phyloP scores from a whole-genome alignment of 2,888 invertebrate species.

The Cactoblastis cactorum region DNA sequence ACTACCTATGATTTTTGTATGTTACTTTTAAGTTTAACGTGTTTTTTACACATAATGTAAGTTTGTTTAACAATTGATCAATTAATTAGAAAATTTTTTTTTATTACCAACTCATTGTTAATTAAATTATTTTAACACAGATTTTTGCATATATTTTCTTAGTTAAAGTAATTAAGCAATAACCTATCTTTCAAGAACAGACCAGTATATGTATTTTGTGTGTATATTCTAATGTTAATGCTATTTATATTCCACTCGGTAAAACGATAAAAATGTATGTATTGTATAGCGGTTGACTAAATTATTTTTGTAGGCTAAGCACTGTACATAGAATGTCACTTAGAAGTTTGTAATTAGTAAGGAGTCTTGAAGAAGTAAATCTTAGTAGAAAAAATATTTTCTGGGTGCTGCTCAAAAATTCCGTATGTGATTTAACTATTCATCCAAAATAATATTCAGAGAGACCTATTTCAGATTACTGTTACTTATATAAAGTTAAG shows the following conservation, averaged over 20 bases:
- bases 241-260: slow-evolving; percentile 60
- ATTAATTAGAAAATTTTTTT: too few species aligned
- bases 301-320: slow-evolving; percentile 77
- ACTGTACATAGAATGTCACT: slow-evolving; percentile 69
- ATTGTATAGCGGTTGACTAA: slow-evolving; percentile 73
- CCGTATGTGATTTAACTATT: not conserved
- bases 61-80: too few species aligned
- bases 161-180: not conserved
- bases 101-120: too few species aligned
- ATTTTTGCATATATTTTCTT: not conserved
- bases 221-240: slow-evolving; percentile 49
- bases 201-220: slow-evolving; percentile 33
- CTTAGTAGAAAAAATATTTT: slow-evolving; percentile 45
- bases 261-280: slow-evolving; percentile 54
- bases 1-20: too few species aligned
- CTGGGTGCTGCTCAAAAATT: slow-evolving; percentile 41
- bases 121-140: not conserved
- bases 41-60: too few species aligned
- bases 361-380: slow-evolving; percentile 46
- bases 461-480: too few species aligned
- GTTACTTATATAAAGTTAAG: too few species aligned
- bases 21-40: too few species aligned
- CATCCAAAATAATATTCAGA: too few species aligned
- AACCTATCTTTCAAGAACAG: slow-evolving; percentile 27
- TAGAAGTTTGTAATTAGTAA: slow-evolving; percentile 66